Evolutionary conservation across 2,113 vertebrate species (phyloP).

Genomic region (Andinoacara biseriatus): DNA sequence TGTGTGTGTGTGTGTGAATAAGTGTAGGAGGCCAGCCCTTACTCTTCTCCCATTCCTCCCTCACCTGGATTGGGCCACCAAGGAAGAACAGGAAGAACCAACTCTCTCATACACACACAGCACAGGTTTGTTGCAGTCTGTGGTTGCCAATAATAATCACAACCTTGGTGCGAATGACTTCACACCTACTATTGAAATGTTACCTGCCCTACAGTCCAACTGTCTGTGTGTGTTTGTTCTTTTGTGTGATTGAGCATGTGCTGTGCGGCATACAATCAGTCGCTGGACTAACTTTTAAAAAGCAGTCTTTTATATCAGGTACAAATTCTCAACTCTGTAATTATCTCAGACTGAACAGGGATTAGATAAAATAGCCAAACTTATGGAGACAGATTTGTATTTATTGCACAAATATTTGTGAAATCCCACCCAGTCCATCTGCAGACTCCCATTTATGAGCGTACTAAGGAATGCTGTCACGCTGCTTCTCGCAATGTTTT

Average conservation of each 20-base stretch:
- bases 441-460: conserved; percentile 24
- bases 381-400: conserved; percentile 19
- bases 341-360: conserved; percentile 22
- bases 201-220: conserved; percentile 15
- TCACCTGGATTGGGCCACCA: conserved; percentile 44
- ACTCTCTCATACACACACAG: neutral
- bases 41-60: conserved; percentile 1
- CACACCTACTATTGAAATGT: conserved; percentile 40
- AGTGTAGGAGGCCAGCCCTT: neutral
- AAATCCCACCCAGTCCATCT: conserved; percentile 28
- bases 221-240: conserved; percentile 12
- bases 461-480: neutral
- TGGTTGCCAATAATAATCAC: conserved; percentile 55
- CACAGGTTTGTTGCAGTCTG: conserved; percentile 4
- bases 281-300: neutral
- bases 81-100: conserved; percentile 29
- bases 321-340: conserved; percentile 21
- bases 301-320: conserved; percentile 27
- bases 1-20: neutral
- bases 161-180: conserved; percentile 49
- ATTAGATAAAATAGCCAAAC: conserved; percentile 35
- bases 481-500: conserved; percentile 13
- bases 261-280: conserved; percentile 8
- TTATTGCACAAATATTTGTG: conserved; percentile 45
- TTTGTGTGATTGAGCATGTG: conserved; percentile 18